These are phyloP conservation scores for Sabatieria punctata DNA, from an alignment of 2,888 invertebrate species.

Conservation along the genomic window DNA sequence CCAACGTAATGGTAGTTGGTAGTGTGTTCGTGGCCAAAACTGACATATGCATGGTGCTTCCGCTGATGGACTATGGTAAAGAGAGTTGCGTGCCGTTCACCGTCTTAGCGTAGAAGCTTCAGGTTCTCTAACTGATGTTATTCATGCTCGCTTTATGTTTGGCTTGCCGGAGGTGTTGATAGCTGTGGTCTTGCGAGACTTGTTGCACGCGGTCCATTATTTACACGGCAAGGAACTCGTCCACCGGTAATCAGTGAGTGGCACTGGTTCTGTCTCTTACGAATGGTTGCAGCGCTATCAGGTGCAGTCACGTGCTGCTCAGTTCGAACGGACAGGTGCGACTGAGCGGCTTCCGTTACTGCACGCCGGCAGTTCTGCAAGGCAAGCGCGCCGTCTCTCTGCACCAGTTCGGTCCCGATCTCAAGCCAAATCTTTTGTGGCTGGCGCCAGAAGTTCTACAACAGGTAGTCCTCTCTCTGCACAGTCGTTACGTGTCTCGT, in stretches of 20 bases:
- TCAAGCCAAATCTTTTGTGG: constrained; percentile 61
- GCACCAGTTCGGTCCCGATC: constrained; percentile 55
- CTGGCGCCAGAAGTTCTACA: constrained; percentile 74
- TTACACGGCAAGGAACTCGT: constrained; percentile 64
- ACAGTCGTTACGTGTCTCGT: not conserved
- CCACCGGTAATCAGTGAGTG: constrained; percentile 47
- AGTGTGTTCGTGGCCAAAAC: constrained; percentile 58
- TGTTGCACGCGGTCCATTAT: constrained; percentile 59
- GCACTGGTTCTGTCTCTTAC: too few species aligned
- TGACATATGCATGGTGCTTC: constrained; percentile 60
- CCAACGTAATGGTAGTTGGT: constrained; percentile 55
- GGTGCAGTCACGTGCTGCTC: constrained; percentile 65
- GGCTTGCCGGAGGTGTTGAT: constrained; percentile 67
- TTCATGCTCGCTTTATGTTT: constrained; percentile 52
- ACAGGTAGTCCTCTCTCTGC: constrained; percentile 46
- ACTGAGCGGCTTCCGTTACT: constrained; percentile 59
- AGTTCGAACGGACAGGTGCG: constrained; percentile 53
- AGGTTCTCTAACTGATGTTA: constrained; percentile 61
- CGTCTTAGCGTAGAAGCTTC: too few species aligned
- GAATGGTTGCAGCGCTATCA: constrained; percentile 53
- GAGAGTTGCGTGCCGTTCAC: not conserved
- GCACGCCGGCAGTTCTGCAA: constrained; percentile 46
- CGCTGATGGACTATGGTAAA: constrained; percentile 53
- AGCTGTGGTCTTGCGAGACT: constrained; percentile 57
- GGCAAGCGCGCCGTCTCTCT: constrained; percentile 52